Evolutionary conservation across 2,797 vertebrate species (phyloP).

Genomic region (Lophotriccus pileatus): DNA sequence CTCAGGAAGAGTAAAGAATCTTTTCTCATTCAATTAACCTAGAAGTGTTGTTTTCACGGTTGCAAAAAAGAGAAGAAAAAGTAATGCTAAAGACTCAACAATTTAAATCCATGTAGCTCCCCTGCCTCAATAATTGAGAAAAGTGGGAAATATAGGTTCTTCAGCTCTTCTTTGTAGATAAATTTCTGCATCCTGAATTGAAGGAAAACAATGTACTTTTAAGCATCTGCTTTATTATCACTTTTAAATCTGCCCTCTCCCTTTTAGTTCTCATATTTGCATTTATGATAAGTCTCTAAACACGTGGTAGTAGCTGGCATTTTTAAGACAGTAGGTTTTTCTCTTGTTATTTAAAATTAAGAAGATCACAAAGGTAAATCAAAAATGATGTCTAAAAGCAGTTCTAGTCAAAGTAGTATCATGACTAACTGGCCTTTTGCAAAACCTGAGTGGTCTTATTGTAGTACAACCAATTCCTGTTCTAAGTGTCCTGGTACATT

Average conservation of each 20-base stretch:
- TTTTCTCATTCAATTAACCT: neutral
- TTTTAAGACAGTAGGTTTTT: neutral
- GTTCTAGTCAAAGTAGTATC: neutral
- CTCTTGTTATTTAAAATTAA: neutral
- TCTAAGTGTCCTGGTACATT: neutral
- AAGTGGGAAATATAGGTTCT: neutral
- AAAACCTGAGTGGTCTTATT: neutral
- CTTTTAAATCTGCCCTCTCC: neutral
- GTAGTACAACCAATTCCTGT: neutral
- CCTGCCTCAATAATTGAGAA: neutral
- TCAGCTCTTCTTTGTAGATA: neutral
- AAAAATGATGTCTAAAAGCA: neutral
- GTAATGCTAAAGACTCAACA: neutral
- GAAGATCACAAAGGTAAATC: neutral
- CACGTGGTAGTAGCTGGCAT: neutral
- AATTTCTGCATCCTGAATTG: neutral
- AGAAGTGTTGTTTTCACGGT: neutral
- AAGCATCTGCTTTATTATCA: neutral
- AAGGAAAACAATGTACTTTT: neutral
- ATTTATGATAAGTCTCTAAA: neutral
- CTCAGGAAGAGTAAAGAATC: neutral
- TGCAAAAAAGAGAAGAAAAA: neutral
- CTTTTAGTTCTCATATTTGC: fast-evolving
- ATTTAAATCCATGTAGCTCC: neutral
- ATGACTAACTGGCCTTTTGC: neutral